Base-by-base conservation (phyloP, 2,888 invertebrate species). In the Amphipoea lucens region DNA sequence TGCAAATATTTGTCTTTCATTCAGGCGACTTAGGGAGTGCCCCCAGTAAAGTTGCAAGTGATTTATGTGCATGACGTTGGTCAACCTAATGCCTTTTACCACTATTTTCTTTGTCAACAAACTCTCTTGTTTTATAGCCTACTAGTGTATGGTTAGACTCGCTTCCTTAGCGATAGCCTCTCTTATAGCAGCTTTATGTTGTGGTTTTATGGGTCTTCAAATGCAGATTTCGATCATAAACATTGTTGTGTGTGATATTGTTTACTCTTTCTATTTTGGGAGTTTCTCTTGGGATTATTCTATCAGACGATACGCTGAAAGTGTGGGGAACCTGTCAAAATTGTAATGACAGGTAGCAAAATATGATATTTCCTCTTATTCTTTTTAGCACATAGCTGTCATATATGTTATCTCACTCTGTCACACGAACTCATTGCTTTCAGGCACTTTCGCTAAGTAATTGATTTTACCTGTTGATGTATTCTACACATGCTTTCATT, bases 1-100 rank as follows among this genome's bases (percentile, higher is more conserved):
- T 83, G 79, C 65, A 78, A 84, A 84, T 87, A 78, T 86, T 84
- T 78, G 71, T 77, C 65, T 36, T 63, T 42, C 14, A n/a, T 57
- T 65, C 57, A 7, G 54, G 17, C 17, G n/a, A 65, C 17, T 0
- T 5, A 23, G 65, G 65, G 87, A 67, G 84, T 74, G 84, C 57
- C 79, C n/a, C 23, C 14, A 66, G 36, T 72, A 40, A 68, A 74
- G 20, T 67, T 67, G 36, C 36, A 57, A 70, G 69, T 74, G 84
- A 74, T 74, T 78, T 86, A 83, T 78, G 63, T 45, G 23, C 14
- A 42, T 71, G 67, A 54, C 63, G 63, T 48, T 67, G 57, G 68
- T 67, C 65, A 74, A 40, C 14, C 14, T 51, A 45, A n/a, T 45
- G n/a, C 23, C 36, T 76, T 73, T 74, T 70, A 83, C 57, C 29